Base-by-base conservation (phyloP, 2,888 invertebrate species). In the Parnassius orleans region DNA sequence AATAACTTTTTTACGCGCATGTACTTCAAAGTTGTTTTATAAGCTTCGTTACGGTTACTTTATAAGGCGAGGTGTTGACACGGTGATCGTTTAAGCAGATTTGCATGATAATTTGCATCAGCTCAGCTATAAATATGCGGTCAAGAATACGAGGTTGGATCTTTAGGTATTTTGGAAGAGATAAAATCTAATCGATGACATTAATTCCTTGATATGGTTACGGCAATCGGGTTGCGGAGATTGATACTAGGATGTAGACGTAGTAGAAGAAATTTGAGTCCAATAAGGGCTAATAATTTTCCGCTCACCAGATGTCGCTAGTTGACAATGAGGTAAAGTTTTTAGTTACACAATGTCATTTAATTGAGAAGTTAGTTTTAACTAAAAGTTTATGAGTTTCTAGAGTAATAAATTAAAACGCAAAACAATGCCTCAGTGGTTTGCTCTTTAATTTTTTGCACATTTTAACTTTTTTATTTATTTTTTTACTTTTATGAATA, bases 1-100 rank as follows among this genome's bases (percentile, higher is more conserved):
- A 54, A 53, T 42, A n/a, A 44, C 55, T 43, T 54, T 50, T 55
- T 24, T 14, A 58, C 44, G 44, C 19, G 44, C 14, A n/a, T 61
- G 15, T n/a, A 47, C 57, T 53, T 53, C 48, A 57, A 62, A 62
- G 62, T 63, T 51, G 62, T 54, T 58, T 54, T 53, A 63, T 50
- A 46, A 55, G 54, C 12, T 48, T 47, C 14, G 10, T 19, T 54
- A 44, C 47, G 10, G 43, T 48, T 50, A n/a, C 62, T 62, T 43
- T 58, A 62, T 62, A 58, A 62, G 62, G 62, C 33, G 33, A 53
- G 54, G 62, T 58, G 62, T 62, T 58, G 62, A 62, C 62, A 58
- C 51, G 43, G 57, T 57, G 61, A 41, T 58, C 54, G 58, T 43
- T 57, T 62, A 62, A 48, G 58, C 53, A 57, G 48, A 62, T 58